A percentile compares a stretch with the other conserved stretches of the same genome.
phyloP scores from a whole-genome alignment of 2,797 vertebrate genomes.

The Mormyrops boulengeri region DNA sequence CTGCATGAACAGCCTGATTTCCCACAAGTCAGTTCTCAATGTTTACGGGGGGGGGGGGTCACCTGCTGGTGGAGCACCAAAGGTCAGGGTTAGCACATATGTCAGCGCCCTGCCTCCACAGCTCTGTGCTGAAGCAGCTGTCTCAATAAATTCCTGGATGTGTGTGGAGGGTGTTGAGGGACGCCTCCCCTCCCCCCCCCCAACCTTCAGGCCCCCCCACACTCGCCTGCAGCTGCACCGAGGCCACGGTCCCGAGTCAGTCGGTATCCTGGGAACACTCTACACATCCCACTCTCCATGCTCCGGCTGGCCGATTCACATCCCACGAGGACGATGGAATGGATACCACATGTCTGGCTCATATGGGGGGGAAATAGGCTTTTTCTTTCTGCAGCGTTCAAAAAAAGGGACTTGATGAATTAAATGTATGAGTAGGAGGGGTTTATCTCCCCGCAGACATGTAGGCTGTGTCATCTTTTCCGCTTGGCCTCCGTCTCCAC shows the following conservation, averaged over 20 bases:
- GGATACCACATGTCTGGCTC: conserved; percentile 11
- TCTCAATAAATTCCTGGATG: conserved; percentile 54
- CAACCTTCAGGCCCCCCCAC: conserved; percentile 21
- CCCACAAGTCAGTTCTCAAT: neutral
- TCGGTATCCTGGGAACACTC: conserved; percentile 68
- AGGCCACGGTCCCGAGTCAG: conserved; percentile 63
- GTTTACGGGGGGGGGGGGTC: neutral
- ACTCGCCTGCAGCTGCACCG: conserved; percentile 57
- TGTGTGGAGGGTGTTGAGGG: conserved; percentile 64
- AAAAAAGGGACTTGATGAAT: conserved; percentile 39
- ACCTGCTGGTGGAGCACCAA: conserved; percentile 45
- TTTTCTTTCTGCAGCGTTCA: conserved; percentile 25
- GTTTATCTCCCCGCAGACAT: neutral
- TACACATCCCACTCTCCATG: conserved; percentile 53
- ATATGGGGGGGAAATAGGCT: conserved; percentile 18
- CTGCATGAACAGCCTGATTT: neutral
- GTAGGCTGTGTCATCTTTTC: neutral
- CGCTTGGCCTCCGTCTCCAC: neutral
- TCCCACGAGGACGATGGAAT: conserved; percentile 8
- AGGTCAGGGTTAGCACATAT: conserved; percentile 51
- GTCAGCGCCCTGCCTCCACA: conserved; percentile 55
- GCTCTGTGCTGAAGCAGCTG: conserved; percentile 59
- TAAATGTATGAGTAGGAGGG: neutral
- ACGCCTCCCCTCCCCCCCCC: conserved; percentile 54
- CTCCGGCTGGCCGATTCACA: conserved; percentile 27